phyloP scores from a whole-genome alignment of 1,140 invertebrate species.

The Drosophila pectinifera region DNA sequence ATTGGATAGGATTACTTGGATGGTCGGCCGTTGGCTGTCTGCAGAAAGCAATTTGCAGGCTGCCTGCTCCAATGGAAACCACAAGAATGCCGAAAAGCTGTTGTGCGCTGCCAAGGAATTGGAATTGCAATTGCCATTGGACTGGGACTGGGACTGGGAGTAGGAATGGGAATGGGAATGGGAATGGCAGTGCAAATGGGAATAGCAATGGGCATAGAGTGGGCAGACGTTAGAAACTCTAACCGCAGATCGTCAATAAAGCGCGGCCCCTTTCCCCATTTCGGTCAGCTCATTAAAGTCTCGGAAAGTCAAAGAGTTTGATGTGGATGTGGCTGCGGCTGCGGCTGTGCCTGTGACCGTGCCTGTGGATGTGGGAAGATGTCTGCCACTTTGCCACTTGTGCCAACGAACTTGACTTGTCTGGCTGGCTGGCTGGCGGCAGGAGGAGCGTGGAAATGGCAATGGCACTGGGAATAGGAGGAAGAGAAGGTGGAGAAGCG shows the following conservation, averaged over 20 bases:
- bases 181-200: conserved; percentile 27
- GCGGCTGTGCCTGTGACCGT: not conserved
- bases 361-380: conserved; percentile 42
- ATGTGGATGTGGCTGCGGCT: conserved; percentile 3
- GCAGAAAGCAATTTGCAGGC: conserved; percentile 71
- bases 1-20: conserved; percentile 3
- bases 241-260: conserved; percentile 68
- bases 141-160: not conserved
- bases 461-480: not conserved
- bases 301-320: conserved; percentile 26
- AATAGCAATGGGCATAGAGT: conserved; percentile 13
- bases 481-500: not conserved
- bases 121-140: conserved; percentile 39
- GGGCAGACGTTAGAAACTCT: conserved; percentile 60
- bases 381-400: conserved; percentile 19
- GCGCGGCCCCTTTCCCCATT: not conserved
- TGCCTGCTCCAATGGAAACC: conserved; percentile 55
- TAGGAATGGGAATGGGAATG: not conserved
- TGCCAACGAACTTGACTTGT: conserved; percentile 39
- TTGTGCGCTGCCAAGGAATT: conserved; percentile 25
- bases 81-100: conserved; percentile 61
- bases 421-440: no score
- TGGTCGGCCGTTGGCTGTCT: conserved; percentile 25
- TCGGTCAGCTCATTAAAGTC: conserved; percentile 66
- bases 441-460: not conserved